Base-by-base conservation (phyloP, 1,140 invertebrate genomes). In the Eriosoma lanigerum region DNA sequence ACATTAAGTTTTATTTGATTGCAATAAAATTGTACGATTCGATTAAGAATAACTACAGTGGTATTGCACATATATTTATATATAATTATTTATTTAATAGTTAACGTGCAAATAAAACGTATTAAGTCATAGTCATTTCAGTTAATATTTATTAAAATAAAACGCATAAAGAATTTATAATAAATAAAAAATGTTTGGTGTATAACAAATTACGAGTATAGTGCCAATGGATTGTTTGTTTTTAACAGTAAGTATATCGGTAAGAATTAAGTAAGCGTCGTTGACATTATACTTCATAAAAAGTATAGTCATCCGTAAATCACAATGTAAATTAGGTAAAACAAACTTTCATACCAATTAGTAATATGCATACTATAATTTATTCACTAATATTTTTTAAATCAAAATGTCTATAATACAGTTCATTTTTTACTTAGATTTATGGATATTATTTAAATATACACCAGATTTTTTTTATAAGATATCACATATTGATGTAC, bases 211-310 rank as follows among this genome's bases (percentile, higher is more conserved):
- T 21, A n/a, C n/a, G n/a, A 24, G 32, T 38, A 38, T n/a, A 38
- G 8, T 38, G 8, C 32, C 13, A 38, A 24, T 68, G 21, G 19
- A 1, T 48, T 24, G 66, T 46, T 6, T 48, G 21, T 0, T 24
- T 48, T 21, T 68, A n/a, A n/a, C n/a, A n/a, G n/a, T 9, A 48
- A 68, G 26, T 26, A 68, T 24, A 68, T 4, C 24, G 15, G 24
- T n/a, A 68, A 21, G n/a, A n/a, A 24, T 17, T 0, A 56, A 56
- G 21, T 21, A 24, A 21, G 21, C n/a, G 8, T 56, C 6, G 12
- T 68, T 68, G 13, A 68, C 38, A 68, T 12, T 68, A 32, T 68
- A 68, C 5, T 46, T 68, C 38, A 24, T 4, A 68, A 46, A n/a
- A 4, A 21, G 21, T 24, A 19, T 46, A 46, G 32, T 38, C 32